Base-by-base conservation (phyloP, 2,113 vertebrate species). In the Carettochelys insculpta region DNA sequence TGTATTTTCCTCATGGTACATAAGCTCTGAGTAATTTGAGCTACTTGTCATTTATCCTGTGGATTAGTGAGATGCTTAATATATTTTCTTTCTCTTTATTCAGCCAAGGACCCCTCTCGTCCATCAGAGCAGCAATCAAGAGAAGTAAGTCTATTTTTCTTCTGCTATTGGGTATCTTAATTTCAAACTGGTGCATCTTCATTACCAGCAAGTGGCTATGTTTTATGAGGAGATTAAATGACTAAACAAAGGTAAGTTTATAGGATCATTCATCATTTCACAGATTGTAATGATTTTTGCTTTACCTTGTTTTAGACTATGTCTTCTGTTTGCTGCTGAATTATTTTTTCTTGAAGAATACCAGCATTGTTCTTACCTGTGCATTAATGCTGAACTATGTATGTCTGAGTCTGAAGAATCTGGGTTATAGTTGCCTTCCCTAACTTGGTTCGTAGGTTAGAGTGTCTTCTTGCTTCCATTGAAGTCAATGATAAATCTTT, bases 101-200 rank as follows among this genome's bases (percentile, higher is more conserved):
- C 97, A 99, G 99, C 94, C 98, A 98, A 97, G 98, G 98, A 93
- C 98, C 99, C 43, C 97, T 99, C 95, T 99, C 98, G 43, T 98
- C 99, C 50, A 98, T 99, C 97, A 98, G 97, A 98, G 98, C 98
- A 22, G 99, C 98, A 79, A 98, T 99, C 98, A 99, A 98, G 96
- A 98, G 98, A 98, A 98, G 99, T 99, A 97, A 98, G 99, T 99
- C 90, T 92, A 53, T 87, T 97, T 97, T 95, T 87, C 47, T 68
- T 89, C 34, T 77, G 54, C 85, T 95, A 93, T 95, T 83, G 71
- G 85, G n/a, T 94, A 38, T 61, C 31, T 5, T 93, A 58, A n/a
- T 94, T 84, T 86, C 83, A 93, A 78, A 83, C 87, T 83, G 56
- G 52, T 76, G 58, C 25, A 29, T 93, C 77, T 87, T 90, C 2